Evolutionary conservation across 2,797 vertebrate genomes (phyloP), one percentile per base, ranked within the genome.

Genomic region (Hephaestus fuliginosus): DNA sequence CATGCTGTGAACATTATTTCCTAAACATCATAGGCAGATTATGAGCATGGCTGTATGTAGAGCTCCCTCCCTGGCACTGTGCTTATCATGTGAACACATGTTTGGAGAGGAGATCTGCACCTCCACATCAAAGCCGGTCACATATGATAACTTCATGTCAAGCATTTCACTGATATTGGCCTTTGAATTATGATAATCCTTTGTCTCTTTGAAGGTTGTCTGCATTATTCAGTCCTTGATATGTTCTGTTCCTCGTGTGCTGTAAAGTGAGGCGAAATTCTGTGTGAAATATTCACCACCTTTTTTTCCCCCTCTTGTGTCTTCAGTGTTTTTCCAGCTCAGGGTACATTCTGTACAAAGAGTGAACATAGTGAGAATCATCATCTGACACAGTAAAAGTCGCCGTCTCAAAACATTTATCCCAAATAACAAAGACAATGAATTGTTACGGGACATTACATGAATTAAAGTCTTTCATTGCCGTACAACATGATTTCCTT

Each of bases 1-100:
- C 15, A 5, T 46, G 5, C 44, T 46, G 20, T n/a, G 13, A 6
- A 44, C 10, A 25, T 30, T 33, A 36, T 13, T 41, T 52, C 10
- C 28, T 55, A 18, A 69, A 62, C 20, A 63, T 56, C 25, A 28
- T 8, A 17, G 49, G 56, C 51, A 12, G 55, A 73, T 70, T 55
- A 57, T 43, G 46, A 66, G 53, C 57, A 28, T 57, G 68, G 41
- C 56, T 82, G 53, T 58, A 52, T 79, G 58, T 49, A 57, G 67
- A 74, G 33, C 76, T 78, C 33, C 30, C 28, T 62, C 4, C 14
- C 17, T 83, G 76, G 79, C 82, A 75, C 46, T 1, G 36, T 30
- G 83, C 81, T 83, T 76, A 83, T 87, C 83, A 39, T 74, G 39
- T 63, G 67, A 84, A 69, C 81, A 85, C 57, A 60, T 66, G 64